A percentile compares a stretch with the other conserved stretches of the same genome.
These are phyloP conservation scores for Lamprotornis superbus DNA, from an alignment of 2,113 vertebrate species.

Conservation along the genomic window DNA sequence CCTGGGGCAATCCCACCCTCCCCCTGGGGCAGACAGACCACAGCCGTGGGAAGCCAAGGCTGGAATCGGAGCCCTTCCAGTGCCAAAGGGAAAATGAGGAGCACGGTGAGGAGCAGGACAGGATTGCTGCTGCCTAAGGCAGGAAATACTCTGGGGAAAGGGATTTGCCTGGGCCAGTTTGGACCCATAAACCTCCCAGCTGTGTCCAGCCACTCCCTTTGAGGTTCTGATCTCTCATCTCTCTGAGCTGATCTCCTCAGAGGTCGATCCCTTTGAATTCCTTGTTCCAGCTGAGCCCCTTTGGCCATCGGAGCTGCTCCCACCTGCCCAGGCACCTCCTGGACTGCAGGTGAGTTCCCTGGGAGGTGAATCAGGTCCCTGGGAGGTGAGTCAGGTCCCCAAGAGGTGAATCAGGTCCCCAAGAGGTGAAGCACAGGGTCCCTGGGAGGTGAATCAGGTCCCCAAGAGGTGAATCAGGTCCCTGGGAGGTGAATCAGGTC, in stretches of 20 bases:
- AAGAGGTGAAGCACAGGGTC: too few species aligned
- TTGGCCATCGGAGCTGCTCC: not conserved
- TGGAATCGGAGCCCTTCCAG: not conserved
- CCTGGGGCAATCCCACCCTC: not conserved
- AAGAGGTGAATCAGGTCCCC: not conserved
- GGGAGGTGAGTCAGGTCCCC: not conserved
- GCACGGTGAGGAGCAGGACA: accelerated
- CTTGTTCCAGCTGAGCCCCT: not conserved
- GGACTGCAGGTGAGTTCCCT: not conserved
- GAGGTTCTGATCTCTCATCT: not conserved
- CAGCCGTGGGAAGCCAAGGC: not conserved
- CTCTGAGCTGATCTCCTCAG: not conserved
- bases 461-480: too few species aligned
- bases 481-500: too few species aligned
- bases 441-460: too few species aligned
- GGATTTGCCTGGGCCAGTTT: not conserved
- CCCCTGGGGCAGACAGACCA: not conserved
- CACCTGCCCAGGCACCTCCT: not conserved
- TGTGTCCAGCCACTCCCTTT: not conserved
- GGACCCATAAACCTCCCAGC: not conserved
- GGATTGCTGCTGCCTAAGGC: not conserved
- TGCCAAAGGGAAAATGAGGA: too few species aligned
- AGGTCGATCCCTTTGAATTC: not conserved
- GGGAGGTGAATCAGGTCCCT: not conserved
- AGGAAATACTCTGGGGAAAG: not conserved